These are phyloP conservation scores for Laodelphax striatellus DNA, from an alignment of 1,140 invertebrate genomes.

Conservation along the genomic window DNA sequence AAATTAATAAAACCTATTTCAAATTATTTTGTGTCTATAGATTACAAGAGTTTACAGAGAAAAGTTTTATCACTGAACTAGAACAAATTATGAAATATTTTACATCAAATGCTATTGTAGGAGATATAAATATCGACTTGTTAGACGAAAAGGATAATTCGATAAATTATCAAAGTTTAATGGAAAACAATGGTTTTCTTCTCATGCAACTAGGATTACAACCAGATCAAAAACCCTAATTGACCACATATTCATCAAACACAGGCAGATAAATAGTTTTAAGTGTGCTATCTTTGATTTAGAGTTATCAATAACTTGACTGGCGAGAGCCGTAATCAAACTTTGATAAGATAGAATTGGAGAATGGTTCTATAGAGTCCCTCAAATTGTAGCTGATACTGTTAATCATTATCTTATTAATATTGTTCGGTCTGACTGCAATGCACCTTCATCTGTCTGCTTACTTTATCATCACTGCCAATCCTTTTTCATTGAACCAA, in stretches of 20 bases:
- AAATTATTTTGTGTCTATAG: neutral
- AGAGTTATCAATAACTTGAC: conserved; percentile 4
- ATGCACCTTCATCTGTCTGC: neutral
- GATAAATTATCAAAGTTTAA: too few species aligned
- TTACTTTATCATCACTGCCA: neutral
- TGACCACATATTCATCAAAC: too few species aligned
- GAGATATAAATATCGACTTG: conserved; percentile 4
- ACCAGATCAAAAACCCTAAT: too few species aligned
- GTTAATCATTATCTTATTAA: neutral
- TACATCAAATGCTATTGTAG: neutral
- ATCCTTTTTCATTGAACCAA: conserved; percentile 5
- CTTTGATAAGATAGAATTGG: conserved; percentile 4
- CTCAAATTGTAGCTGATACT: neutral
- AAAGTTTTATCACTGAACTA: neutral
- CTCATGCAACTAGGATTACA: too few species aligned
- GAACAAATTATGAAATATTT: neutral
- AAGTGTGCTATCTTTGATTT: too few species aligned
- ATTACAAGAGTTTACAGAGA: neutral
- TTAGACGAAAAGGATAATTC: neutral
- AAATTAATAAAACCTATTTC: neutral
- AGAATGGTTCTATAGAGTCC: neutral
- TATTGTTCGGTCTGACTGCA: neutral
- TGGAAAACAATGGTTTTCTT: too few species aligned
- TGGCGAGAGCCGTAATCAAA: neutral
- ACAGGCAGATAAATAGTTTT: too few species aligned